A percentile compares a stretch with the other conserved stretches of the same genome.
phyloP scores from a whole-genome alignment of 2,797 vertebrate genomes.

The Threskiornis aethiopicus region DNA sequence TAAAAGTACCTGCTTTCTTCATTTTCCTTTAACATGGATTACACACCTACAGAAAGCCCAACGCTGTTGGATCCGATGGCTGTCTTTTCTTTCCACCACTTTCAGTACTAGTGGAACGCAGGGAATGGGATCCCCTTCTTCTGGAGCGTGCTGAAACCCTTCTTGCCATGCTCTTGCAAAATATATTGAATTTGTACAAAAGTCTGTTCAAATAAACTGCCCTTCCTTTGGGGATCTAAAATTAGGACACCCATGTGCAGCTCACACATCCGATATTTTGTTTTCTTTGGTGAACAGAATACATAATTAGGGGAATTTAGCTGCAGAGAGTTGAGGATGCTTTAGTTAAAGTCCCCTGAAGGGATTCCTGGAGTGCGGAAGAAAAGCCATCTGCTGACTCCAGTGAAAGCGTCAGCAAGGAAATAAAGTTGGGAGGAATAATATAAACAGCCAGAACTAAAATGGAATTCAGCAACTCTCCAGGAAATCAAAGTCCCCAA shows the following conservation, averaged over 20 bases:
- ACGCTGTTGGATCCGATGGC: not conserved
- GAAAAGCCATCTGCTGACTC: conserved; percentile 48
- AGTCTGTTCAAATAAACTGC: not conserved
- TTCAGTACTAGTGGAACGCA: not conserved
- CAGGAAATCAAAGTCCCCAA: not conserved
- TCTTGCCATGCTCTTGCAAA: not conserved
- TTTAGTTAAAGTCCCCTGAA: not conserved
- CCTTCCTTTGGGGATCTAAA: not conserved
- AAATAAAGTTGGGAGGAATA: conserved; percentile 28
- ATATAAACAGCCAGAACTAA: not conserved
- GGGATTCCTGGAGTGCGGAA: conserved; percentile 11
- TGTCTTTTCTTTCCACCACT: not conserved
- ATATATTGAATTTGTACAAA: not conserved
- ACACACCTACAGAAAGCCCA: not conserved
- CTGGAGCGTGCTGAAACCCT: not conserved
- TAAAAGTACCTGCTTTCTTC: not conserved
- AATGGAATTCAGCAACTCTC: not conserved
- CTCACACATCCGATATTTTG: not conserved
- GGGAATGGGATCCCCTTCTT: not conserved
- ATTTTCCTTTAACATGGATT: too few species aligned
- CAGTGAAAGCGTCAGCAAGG: not conserved
- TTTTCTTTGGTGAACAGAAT: not conserved
- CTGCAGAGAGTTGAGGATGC: not conserved
- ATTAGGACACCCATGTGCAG: not conserved
- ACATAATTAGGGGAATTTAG: not conserved